Percentiles rank a stretch among this genome's conserved stretches.
phyloP scores from a whole-genome alignment of 2,113 vertebrate species.

The Myiopsitta monachus region DNA sequence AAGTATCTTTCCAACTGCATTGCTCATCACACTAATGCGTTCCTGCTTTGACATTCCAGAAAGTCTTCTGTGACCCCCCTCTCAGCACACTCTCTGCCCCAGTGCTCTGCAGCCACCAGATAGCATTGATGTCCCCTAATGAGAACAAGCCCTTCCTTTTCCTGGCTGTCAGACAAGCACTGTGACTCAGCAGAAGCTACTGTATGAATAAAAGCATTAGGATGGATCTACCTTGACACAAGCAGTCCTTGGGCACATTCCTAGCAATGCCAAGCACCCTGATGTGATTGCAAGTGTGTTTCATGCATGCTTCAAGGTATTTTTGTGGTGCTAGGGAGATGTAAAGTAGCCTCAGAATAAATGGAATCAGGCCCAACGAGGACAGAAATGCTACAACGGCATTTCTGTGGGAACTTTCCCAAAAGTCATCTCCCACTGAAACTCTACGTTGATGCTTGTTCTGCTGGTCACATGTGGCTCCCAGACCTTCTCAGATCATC shows the following conservation, averaged over 20 bases:
- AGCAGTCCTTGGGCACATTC: background rate
- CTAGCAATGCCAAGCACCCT: background rate
- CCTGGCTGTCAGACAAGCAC: background rate
- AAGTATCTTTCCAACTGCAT: background rate
- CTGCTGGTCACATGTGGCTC: constrained; percentile 61
- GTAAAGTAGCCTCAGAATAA: background rate
- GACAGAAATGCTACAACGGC: background rate
- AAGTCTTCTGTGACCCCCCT: background rate
- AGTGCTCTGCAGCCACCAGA: background rate
- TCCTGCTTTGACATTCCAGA: background rate
- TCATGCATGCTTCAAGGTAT: background rate
- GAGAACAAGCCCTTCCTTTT: constrained; percentile 2
- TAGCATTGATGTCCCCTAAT: background rate
- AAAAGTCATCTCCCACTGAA: constrained; percentile 43
- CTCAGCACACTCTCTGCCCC: fast-evolving
- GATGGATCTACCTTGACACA: background rate
- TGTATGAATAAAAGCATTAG: background rate
- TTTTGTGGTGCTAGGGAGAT: background rate
- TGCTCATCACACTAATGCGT: background rate
- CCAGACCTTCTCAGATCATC: constrained; percentile 59
- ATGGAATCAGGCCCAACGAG: background rate
- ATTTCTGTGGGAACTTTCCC: constrained; percentile 35
- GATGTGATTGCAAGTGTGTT: background rate
- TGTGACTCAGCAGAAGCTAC: background rate
- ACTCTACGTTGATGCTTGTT: background rate